Base-by-base conservation (phyloP, 2,888 invertebrate species). In the Drosophila eohydei region DNA sequence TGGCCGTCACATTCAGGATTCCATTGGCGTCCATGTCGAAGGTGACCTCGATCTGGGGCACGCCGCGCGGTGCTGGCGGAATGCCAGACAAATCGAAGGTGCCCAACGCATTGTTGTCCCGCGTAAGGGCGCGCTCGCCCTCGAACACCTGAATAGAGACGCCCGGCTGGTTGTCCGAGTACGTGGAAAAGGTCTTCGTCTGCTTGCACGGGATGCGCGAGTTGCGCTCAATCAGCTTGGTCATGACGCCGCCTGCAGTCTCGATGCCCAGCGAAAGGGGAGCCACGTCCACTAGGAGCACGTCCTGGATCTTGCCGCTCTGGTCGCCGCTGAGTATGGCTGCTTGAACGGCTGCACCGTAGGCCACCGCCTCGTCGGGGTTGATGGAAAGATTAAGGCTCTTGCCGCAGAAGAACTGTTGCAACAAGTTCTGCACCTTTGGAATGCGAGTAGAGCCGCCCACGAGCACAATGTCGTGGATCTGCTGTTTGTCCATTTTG, bases 1-100 rank as follows among this genome's bases (percentile, higher is more conserved):
- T 94, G n/a, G 97, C 97, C 0, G 96, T 95, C 1, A 97, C 97
- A 91, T 97, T 97, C 75, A 98, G 93, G 93, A 98, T 98, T 91
- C 98, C 98, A 93, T 99, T 98, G 54, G 98, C 98, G 90, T 98
- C 98, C 89, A 96, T 95, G 62, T 92, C 92, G 91, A 96, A 96
- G 44, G 96, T 96, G 32, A 97, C 96, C 92, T 96, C 98, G 93
- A 95, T 97, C 93, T 95, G 97, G 77, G 95, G 98, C 77, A 96
- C 97, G 91, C 95, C 98, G 79, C 95, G 96, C 70, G 95, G 98
- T 92, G 96, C 97, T n/a, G 98, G 98, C 3, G 98, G 98, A 90
- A 98, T 59, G 26, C 59, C 58, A 7, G 66, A 66, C 38, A 66
- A 36, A 26, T 66, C 65, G 21, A 66, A 66, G 4, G 52, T 66